phyloP scores from a whole-genome alignment of 1,140 invertebrate species.

The Neodiprion virginianus region DNA sequence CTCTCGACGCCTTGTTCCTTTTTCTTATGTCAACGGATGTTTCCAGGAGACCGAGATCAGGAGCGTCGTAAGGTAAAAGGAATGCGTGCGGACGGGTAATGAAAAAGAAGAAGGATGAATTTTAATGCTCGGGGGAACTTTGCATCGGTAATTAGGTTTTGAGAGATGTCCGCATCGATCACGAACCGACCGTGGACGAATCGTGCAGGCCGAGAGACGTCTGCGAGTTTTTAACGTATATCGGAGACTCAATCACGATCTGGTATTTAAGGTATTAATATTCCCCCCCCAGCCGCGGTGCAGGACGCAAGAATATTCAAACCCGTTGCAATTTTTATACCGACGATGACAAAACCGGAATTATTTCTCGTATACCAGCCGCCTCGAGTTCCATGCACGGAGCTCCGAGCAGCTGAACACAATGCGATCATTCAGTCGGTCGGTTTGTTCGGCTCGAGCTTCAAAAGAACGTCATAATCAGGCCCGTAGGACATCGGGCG shows the following conservation, averaged over 20 bases:
- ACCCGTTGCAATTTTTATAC: neutral
- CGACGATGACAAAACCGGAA: neutral
- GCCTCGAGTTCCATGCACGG: too few species aligned
- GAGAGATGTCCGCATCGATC: slow-evolving; percentile 1
- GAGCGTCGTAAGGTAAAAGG: neutral
- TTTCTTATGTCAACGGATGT: neutral
- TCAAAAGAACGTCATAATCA: too few species aligned
- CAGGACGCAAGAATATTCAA: neutral
- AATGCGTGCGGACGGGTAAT: neutral
- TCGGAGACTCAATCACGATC: neutral
- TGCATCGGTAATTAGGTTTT: slow-evolving; percentile 3
- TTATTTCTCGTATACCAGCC: neutral
- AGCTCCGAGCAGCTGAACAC: too few species aligned
- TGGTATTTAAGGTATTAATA: slow-evolving; percentile 3
- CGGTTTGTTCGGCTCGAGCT: too few species aligned
- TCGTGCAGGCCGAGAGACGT: neutral
- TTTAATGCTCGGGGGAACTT: neutral
- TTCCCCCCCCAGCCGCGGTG: neutral
- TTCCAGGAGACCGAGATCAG: neutral
- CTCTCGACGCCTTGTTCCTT: neutral
- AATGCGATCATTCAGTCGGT: too few species aligned
- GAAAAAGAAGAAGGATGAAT: neutral
- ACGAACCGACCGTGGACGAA: neutral
- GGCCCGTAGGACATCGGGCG: too few species aligned
- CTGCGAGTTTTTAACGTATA: neutral